Evolutionary conservation across 2,888 invertebrate genomes (phyloP).

Genomic region (Ernsta delagoae): DNA sequence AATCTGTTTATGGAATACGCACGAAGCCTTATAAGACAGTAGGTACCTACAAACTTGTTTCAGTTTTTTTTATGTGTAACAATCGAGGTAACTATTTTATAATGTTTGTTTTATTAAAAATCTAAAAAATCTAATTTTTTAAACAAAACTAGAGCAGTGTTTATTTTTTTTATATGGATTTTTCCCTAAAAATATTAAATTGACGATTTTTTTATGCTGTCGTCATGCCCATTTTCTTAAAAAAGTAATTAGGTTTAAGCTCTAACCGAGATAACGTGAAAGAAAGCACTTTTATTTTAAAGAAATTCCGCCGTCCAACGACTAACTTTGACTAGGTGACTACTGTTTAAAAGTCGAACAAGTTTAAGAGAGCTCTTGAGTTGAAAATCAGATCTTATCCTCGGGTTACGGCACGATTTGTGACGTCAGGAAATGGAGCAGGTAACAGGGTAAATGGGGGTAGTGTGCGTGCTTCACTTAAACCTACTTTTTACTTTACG

Average conservation of each 20-base stretch:
- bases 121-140: too few species aligned
- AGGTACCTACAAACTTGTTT: background rate
- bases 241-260: background rate
- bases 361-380: slow-evolving; percentile 6
- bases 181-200: too few species aligned
- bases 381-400: slow-evolving; percentile 30
- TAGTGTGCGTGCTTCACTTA: too few species aligned
- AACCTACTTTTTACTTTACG: too few species aligned
- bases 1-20: background rate
- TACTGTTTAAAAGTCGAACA: slow-evolving; percentile 19
- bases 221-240: too few species aligned
- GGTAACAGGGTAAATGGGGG: too few species aligned
- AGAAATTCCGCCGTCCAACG: slow-evolving; percentile 9
- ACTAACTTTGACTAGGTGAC: slow-evolving; percentile 5
- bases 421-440: background rate
- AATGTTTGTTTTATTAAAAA: too few species aligned
- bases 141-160: too few species aligned
- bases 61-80: too few species aligned
- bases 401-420: slow-evolving; percentile 8
- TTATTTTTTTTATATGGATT: too few species aligned
- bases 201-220: too few species aligned
- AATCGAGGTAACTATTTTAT: too few species aligned
- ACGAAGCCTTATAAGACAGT: background rate
- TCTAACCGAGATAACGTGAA: background rate
- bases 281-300: background rate